Percentiles rank a stretch among this genome's conserved stretches.
Evolutionary conservation across 2,888 invertebrate genomes (phyloP).

Genomic region (Lottia scabra): DNA sequence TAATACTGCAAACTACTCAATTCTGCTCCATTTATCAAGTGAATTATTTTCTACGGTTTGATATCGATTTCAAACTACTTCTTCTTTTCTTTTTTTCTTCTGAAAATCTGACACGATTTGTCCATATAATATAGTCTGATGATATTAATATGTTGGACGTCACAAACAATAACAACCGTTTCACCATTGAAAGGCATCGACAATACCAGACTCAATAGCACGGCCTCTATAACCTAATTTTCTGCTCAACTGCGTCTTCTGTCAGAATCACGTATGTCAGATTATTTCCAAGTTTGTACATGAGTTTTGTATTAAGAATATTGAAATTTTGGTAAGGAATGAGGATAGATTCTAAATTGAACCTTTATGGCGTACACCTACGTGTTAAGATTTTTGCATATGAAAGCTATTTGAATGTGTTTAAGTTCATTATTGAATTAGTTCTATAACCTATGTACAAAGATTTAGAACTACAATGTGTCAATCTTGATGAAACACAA

Average conservation of each 20-base stretch:
- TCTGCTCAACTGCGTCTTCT: neutral
- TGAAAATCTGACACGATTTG: neutral
- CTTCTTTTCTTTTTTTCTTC: neutral
- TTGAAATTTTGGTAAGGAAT: too few relatives aligned
- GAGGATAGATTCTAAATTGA: too few relatives aligned
- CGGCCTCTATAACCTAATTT: neutral
- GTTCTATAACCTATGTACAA: too few relatives aligned
- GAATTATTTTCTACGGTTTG: neutral
- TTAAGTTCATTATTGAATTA: too few relatives aligned
- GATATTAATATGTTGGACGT: neutral
- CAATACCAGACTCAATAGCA: neutral
- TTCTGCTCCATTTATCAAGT: too few relatives aligned
- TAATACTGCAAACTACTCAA: too few relatives aligned
- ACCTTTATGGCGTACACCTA: too few relatives aligned
- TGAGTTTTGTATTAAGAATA: neutral
- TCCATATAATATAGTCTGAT: conserved; percentile 4
- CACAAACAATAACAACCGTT: neutral
- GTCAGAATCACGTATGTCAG: neutral
- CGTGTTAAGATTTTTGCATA: too few relatives aligned
- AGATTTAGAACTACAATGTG: too few relatives aligned
- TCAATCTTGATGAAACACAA: too few relatives aligned
- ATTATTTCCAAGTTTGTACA: neutral
- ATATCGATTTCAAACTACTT: neutral
- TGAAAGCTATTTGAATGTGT: too few relatives aligned
- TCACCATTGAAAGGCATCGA: too few relatives aligned